A percentile compares a stretch with the other conserved stretches of the same genome.
Evolutionary conservation across 1,140 invertebrate genomes (phyloP).

Genomic region (Caenorhabditis latens): DNA sequence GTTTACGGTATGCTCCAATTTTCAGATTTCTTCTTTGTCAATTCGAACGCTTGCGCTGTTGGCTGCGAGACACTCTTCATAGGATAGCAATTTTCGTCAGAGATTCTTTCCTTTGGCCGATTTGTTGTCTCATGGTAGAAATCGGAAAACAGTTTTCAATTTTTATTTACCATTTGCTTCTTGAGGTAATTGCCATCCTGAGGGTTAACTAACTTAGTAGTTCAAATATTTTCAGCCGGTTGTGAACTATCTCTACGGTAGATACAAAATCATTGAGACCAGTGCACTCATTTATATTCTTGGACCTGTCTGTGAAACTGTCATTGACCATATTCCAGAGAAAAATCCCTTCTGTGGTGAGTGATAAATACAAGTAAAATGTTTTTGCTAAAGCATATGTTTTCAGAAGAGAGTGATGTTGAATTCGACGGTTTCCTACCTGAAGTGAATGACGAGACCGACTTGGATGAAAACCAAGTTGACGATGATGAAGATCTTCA

Average conservation of each 20-base stretch:
- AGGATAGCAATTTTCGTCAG: conserved; percentile 42
- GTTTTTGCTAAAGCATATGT: not conserved
- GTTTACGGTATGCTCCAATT: not conserved
- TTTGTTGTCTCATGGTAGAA: conserved; percentile 58
- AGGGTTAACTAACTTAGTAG: not conserved
- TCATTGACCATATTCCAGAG: conserved; percentile 70
- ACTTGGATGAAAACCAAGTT: conserved; percentile 37
- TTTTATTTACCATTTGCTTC: conserved; percentile 37
- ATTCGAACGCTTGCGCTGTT: not conserved
- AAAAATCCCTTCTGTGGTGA: conserved; percentile 73
- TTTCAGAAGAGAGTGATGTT: conserved; percentile 66
- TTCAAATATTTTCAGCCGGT: conserved; percentile 61
- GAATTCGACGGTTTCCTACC: conserved; percentile 66
- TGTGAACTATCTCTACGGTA: conserved; percentile 65
- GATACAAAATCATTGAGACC: conserved; percentile 73
- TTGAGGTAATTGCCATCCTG: not conserved
- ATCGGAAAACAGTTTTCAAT: conserved; percentile 33
- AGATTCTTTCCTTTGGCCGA: conserved; percentile 64
- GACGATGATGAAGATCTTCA: conserved; percentile 48
- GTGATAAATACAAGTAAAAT: not conserved
- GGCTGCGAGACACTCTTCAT: not conserved
- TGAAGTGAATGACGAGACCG: conserved; percentile 61
- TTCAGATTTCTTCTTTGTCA: not conserved
- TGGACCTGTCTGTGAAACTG: conserved; percentile 69
- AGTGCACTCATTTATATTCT: conserved; percentile 71